Base-by-base conservation (phyloP, 2,888 invertebrate species). In the Clitarchus hookeri region DNA sequence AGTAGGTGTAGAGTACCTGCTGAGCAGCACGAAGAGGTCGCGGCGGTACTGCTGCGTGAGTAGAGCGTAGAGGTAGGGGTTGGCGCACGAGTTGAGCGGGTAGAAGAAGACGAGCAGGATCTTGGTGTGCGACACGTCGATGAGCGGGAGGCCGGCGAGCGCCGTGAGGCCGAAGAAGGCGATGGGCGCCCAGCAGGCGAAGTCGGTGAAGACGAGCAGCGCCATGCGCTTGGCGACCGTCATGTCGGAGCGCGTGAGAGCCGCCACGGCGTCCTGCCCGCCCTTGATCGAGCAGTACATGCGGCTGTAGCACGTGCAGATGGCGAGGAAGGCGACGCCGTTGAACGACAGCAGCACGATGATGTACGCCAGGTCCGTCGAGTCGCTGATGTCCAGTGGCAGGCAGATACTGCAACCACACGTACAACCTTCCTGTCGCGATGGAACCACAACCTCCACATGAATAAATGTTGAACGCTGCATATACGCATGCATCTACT, bases 1-100 rank as follows among this genome's bases (percentile, higher is more conserved):
- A 53, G 53, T 0, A 53, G 53, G 53, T 12, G 53, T 36, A 36
- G 4, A 12, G 86, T 87, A 91, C 85, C 93, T 91, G 85, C 93
- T 92, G 90, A 93, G 92, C 36, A 94, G 90, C 84, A 93, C 92
- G 89, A 93, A 92, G 87, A 94, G 92, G 89, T 95, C 94, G 79
- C 94, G 91, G 86, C 94, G 91, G 89, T 94, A 94, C 90, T 94
- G 94, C 88, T 94, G 94, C 0, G 95, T 95, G 87, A 95, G 92
- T 86, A 95, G 92, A 6, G 95, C 95, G 90, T 95, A 95, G 79
- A 95, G 91, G 90, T 94, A 95, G 0, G 95, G 95, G 90, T 95
- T 95, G 87, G 95, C 94, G 89, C 94, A 95, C 2, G 94, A 94
- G 91, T 95, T 95, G 88, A 95, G 91, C 0, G 95, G 95, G 89